A percentile compares a stretch with the other conserved stretches of the same genome.
phyloP scores from a whole-genome alignment of 2,888 invertebrate species.

The Catocala nupta region DNA sequence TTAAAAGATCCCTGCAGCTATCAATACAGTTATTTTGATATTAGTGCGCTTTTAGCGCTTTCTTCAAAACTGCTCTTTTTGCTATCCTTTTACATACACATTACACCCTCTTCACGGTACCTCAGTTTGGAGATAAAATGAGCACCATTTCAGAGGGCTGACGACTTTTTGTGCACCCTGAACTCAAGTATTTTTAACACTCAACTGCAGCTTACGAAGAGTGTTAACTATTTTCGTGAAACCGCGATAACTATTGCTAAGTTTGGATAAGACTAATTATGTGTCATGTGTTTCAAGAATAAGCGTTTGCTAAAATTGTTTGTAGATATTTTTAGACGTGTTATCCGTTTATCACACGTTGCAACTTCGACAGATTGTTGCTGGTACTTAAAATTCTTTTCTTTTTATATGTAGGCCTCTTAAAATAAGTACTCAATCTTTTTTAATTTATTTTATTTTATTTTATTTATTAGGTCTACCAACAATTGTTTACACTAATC shows the following conservation, averaged over 20 bases:
- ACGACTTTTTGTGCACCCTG: conserved; percentile 37
- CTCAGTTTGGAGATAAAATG: conserved; percentile 34
- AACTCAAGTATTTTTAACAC: conserved; percentile 46
- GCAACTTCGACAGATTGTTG: conserved; percentile 1
- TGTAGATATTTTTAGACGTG: conserved; percentile 23
- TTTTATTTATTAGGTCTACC: too few relatives aligned
- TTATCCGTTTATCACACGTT: conserved; percentile 14
- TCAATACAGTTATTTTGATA: too few relatives aligned
- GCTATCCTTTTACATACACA: conserved; percentile 26
- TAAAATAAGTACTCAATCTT: too few relatives aligned
- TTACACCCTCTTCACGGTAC: conserved; percentile 40
- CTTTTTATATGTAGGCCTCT: too few relatives aligned
- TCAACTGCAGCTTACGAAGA: conserved; percentile 15
- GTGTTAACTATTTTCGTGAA: conserved; percentile 51
- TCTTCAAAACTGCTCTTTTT: conserved; percentile 32
- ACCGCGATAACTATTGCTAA: conserved; percentile 43
- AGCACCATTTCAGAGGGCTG: conserved; percentile 27
- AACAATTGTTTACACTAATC: too few relatives aligned
- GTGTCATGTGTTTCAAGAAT: conserved; percentile 33
- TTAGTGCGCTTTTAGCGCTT: conserved; percentile 35
- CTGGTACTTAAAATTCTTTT: conserved; percentile 11
- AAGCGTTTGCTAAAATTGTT: conserved; percentile 31
- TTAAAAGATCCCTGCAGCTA: too few relatives aligned
- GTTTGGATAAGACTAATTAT: conserved; percentile 45
- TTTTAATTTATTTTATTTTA: too few relatives aligned